Conservation (phyloP, 2,797 vertebrate species). For the Adelosebastes latens region DNA sequence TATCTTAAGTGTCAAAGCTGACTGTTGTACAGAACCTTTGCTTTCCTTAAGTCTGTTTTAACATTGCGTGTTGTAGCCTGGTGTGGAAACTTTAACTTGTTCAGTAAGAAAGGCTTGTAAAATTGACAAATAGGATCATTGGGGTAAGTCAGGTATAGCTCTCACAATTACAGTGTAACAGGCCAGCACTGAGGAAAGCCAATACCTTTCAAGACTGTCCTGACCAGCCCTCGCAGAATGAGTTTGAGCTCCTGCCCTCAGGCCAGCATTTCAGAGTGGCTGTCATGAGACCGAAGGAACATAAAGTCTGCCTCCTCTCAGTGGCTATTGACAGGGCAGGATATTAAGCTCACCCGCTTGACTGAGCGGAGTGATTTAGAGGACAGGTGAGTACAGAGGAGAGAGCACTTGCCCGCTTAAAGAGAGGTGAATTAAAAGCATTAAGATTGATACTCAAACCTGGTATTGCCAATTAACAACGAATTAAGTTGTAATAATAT, state of each 20-base stretch:
- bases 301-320: constrained; percentile 52
- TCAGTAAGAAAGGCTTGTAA: constrained; percentile 30
- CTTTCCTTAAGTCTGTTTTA: constrained; percentile 3
- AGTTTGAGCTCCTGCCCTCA: constrained; percentile 55
- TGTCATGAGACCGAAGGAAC: constrained; percentile 63
- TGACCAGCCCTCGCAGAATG: constrained; percentile 38
- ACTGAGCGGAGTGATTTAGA: constrained; percentile 57
- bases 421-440: constrained; percentile 41
- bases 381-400: constrained; percentile 45
- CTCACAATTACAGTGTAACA: constrained; percentile 54
- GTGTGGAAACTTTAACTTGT: constrained; percentile 27
- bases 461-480: constrained; percentile 31
- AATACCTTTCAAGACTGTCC: constrained; percentile 34
- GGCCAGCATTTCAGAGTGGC: constrained; percentile 55
- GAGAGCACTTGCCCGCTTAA: constrained; percentile 10
- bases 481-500: constrained; percentile 30
- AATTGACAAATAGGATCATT: constrained; percentile 53
- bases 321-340: constrained; percentile 56
- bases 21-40: background rate
- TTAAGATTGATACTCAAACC: constrained; percentile 35
- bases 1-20: background rate
- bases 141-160: constrained; percentile 39
- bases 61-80: background rate
- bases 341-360: constrained; percentile 50
- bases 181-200: constrained; percentile 31